phyloP scores from a whole-genome alignment of 2,888 invertebrate genomes.

The Eretmocerus hayati region DNA sequence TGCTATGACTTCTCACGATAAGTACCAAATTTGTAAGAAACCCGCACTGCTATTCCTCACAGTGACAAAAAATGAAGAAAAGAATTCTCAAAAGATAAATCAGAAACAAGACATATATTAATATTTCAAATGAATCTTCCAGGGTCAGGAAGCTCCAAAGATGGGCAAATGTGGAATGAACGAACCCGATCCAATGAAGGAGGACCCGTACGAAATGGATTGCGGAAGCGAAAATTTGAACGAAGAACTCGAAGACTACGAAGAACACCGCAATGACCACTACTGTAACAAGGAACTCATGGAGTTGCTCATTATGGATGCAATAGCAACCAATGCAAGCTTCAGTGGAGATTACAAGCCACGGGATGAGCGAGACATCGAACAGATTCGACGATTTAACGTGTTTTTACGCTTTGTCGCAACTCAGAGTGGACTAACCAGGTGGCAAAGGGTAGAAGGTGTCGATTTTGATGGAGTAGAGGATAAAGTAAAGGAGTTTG shows the following conservation, averaged over 20 bases:
- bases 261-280: slow-evolving; percentile 53
- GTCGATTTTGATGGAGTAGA: slow-evolving; percentile 52
- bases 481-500: slow-evolving; percentile 30
- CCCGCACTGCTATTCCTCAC: no score
- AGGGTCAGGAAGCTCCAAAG: no score
- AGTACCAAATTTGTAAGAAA: no score
- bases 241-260: slow-evolving; percentile 18
- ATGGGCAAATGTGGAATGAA: no score
- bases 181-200: no score
- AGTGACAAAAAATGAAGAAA: no score
- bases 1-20: no score
- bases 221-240: slow-evolving; percentile 27
- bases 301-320: slow-evolving; percentile 80
- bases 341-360: slow-evolving; percentile 38
- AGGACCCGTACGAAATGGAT: slow-evolving; percentile 33
- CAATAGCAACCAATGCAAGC: slow-evolving; percentile 60
- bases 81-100: no score
- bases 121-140: no score
- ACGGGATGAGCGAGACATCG: background rate
- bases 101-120: no score
- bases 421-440: slow-evolving; percentile 81
- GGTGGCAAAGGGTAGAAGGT: slow-evolving; percentile 61
- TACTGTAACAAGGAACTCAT: slow-evolving; percentile 81
- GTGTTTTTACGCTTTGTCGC: slow-evolving; percentile 75
- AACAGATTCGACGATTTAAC: slow-evolving; percentile 55